Conservation (phyloP, 2,113 vertebrate genomes). For the Paedocypris sp. region DNA sequence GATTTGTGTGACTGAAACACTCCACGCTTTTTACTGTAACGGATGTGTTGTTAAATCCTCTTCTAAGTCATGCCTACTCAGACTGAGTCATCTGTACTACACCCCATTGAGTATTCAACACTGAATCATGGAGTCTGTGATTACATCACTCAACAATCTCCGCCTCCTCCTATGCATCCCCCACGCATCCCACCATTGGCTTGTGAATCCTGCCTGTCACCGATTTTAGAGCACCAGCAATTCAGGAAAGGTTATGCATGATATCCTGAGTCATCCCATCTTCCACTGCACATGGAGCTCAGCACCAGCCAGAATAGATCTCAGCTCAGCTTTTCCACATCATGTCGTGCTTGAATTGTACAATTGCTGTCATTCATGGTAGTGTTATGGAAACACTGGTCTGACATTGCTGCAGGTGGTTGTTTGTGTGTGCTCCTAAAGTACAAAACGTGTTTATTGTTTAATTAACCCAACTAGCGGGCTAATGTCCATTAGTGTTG, state of each 20-base stretch:
- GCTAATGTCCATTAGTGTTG: no score
- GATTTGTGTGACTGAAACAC: neutral
- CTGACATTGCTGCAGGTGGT: no score
- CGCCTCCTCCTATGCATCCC: slow-evolving; percentile 1
- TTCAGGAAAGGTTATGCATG: neutral
- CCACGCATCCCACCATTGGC: slow-evolving; percentile 1
- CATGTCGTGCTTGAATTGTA: neutral
- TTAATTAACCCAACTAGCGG: no score
- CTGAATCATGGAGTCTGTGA: slow-evolving; percentile 25
- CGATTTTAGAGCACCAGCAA: neutral
- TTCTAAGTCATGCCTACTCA: slow-evolving; percentile 2
- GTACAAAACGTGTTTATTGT: no score
- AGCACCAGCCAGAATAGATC: slow-evolving; percentile 3
- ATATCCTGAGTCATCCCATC: slow-evolving; percentile 18
- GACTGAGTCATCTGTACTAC: slow-evolving; percentile 20
- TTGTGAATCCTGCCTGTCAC: neutral
- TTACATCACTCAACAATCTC: slow-evolving; percentile 7
- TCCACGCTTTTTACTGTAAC: slow-evolving; percentile 4
- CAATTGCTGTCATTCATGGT: neutral
- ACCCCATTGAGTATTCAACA: neutral
- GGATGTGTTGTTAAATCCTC: neutral
- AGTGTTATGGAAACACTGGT: neutral
- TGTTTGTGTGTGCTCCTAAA: no score
- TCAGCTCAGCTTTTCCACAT: neutral
- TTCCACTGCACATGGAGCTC: neutral